Percentiles rank a stretch among this genome's conserved stretches.
Conservation (phyloP, 2,113 vertebrate genomes). For the Channa argus region DNA sequence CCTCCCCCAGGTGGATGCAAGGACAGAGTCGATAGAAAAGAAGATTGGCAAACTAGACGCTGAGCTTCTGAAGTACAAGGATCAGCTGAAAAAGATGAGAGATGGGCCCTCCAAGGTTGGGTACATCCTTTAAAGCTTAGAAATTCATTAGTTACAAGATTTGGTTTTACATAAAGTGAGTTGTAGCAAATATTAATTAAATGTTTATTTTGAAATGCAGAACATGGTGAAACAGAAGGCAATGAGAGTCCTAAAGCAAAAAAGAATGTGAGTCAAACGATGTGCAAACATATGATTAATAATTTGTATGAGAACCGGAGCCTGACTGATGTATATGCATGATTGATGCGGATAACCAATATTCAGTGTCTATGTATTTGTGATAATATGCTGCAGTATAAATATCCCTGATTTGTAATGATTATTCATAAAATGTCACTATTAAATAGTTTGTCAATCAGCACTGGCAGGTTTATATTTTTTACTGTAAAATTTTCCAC, state of each 20-base stretch:
- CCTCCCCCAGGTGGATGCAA: slow-evolving; percentile 89
- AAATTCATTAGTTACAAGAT: not conserved
- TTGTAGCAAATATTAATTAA: not conserved
- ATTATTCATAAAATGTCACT: no score
- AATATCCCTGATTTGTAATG: no score
- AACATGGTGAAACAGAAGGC: slow-evolving; percentile 99
- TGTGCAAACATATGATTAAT: not conserved
- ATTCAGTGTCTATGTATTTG: no score
- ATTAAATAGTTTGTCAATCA: no score
- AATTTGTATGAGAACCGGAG: not conserved
- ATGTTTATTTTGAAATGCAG: slow-evolving; percentile 79
- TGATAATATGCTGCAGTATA: no score
- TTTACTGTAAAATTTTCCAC: no score
- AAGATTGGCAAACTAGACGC: slow-evolving; percentile 93
- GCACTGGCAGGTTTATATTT: no score
- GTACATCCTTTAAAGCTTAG: not conserved
- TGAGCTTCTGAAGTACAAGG: slow-evolving; percentile 96
- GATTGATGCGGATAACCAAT: no score
- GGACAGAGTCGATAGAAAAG: slow-evolving; percentile 96
- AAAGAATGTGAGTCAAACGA: slow-evolving; percentile 91
- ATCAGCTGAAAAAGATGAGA: slow-evolving; percentile 99
- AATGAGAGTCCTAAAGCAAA: slow-evolving; percentile 96
- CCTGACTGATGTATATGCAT: no score
- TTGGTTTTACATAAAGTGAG: not conserved
- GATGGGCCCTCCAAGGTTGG: slow-evolving; percentile 95